Percentiles rank a stretch among this genome's conserved stretches.
phyloP scores from a whole-genome alignment of 2,888 invertebrate species.

The Leucophenga maculata region DNA sequence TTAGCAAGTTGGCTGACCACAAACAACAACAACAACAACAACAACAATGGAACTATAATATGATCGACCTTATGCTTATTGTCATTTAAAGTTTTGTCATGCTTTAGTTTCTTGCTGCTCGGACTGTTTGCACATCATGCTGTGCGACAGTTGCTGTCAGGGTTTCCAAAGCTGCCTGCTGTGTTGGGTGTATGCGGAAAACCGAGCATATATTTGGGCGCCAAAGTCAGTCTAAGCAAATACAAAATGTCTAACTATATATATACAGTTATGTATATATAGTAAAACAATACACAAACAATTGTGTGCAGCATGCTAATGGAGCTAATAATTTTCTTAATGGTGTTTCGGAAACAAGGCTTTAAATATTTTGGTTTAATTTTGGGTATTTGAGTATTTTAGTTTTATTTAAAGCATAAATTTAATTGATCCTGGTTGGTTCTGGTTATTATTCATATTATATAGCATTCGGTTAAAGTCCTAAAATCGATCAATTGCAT shows the following conservation, averaged over 20 bases:
- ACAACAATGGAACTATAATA: neutral
- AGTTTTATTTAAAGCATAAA: no score
- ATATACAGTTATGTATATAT: neutral
- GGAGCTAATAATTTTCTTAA: no score
- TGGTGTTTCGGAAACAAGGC: no score
- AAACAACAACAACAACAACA: neutral
- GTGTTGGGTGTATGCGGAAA: neutral
- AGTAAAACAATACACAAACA: neutral
- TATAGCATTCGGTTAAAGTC: no score
- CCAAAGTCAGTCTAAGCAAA: neutral
- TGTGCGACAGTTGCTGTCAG: slow-evolving; percentile 12
- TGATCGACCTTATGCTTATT: slow-evolving; percentile 1
- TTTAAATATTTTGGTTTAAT: no score
- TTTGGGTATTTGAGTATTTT: no score
- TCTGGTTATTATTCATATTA: no score
- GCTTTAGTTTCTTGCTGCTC: neutral
- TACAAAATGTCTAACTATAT: no score
- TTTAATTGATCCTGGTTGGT: no score
- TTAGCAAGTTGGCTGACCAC: slow-evolving; percentile 18
- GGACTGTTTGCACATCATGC: slow-evolving; percentile 1
- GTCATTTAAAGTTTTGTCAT: slow-evolving; percentile 9
- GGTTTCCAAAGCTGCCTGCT: neutral
- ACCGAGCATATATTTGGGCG: neutral
- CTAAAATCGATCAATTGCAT: no score
- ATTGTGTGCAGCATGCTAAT: slow-evolving; percentile 18